These are phyloP conservation scores for Allobates femoralis DNA, from an alignment of 2,797 vertebrate species.

Conservation along the genomic window DNA sequence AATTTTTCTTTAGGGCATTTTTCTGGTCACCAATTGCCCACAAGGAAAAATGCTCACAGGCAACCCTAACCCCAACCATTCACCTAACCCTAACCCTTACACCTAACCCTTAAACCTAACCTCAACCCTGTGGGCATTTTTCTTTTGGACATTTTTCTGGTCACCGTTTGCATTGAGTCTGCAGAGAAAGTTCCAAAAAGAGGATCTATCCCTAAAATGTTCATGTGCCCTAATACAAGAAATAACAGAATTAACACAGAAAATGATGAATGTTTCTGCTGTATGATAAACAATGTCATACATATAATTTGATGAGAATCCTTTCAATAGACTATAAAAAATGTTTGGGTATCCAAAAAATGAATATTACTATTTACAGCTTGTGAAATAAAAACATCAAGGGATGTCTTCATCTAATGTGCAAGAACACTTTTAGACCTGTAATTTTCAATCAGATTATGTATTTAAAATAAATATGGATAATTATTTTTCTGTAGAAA, in stretches of 20 bases:
- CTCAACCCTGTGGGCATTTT: no score
- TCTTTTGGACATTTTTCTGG: no score
- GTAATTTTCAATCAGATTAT: conserved; percentile 1
- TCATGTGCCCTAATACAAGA: background rate
- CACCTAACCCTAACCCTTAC: no score
- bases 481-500: conserved; percentile 9
- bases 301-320: background rate
- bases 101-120: no score
- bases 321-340: background rate
- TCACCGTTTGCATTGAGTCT: no score
- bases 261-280: background rate
- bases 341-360: background rate
- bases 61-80: no score
- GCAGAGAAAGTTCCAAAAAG: background rate
- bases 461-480: conserved; percentile 14
- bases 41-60: no score
- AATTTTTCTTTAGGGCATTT: no score
- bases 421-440: conserved; percentile 5
- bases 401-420: background rate
- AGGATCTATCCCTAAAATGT: background rate
- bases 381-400: background rate
- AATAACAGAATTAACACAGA: background rate
- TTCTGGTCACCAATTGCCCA: no score
- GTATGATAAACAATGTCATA: background rate
- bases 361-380: background rate